Conservation (phyloP, 2,113 vertebrate genomes). For the Xyliphius kryptos region DNA sequence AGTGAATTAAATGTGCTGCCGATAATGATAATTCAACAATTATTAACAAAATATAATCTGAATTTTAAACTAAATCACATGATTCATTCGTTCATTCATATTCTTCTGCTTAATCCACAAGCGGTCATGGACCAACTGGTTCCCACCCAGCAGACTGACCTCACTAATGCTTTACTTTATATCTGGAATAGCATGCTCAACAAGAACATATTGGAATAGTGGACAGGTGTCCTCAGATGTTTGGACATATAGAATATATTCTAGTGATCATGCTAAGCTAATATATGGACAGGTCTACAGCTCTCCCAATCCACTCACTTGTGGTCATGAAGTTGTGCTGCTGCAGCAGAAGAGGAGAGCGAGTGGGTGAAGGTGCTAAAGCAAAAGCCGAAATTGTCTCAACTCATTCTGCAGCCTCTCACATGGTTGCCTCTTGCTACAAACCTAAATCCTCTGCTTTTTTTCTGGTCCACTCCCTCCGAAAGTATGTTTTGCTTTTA, state of each 20-base stretch:
- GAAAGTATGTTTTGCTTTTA: conserved; percentile 3
- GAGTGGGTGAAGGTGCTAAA: conserved; percentile 13
- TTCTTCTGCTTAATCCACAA: no score
- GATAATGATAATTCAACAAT: no score
- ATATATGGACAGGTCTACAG: not conserved
- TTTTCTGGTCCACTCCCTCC: not conserved
- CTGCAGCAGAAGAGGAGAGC: not conserved
- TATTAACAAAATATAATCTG: no score
- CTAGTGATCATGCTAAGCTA: not conserved
- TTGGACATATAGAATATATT: not conserved
- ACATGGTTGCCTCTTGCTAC: conserved; percentile 25
- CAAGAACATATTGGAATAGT: no score
- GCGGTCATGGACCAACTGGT: no score
- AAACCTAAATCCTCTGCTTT: not conserved
- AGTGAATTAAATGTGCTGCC: no score
- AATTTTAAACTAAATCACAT: no score
- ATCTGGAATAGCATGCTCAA: no score
- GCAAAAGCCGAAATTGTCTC: conserved; percentile 28
- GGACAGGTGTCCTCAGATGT: no score
- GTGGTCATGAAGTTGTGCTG: not conserved
- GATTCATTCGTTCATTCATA: no score
- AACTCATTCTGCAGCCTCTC: conserved; percentile 31
- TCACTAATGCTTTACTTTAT: no score
- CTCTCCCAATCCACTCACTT: not conserved
- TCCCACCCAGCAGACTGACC: no score